Conservation (phyloP, 2,797 vertebrate genomes). For the Lerista edwardsae region DNA sequence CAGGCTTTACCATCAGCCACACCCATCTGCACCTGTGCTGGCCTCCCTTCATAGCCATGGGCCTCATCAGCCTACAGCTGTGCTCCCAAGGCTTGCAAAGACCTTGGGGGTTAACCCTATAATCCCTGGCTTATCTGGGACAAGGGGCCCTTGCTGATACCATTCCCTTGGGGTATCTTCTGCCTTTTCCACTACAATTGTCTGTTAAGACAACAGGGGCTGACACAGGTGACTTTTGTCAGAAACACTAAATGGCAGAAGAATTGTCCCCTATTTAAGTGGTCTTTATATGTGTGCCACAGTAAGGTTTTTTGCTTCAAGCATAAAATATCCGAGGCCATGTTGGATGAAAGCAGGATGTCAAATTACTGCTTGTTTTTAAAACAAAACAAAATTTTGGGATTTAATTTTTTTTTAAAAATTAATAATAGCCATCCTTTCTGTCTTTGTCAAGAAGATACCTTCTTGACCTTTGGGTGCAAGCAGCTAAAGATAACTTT, state of each 20-base stretch:
- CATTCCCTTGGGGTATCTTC: too few species aligned
- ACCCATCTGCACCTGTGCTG: too few species aligned
- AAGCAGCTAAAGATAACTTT: neutral
- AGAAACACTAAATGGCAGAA: neutral
- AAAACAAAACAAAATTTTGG: neutral
- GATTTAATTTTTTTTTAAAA: neutral
- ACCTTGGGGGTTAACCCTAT: too few species aligned
- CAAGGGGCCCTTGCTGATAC: too few species aligned
- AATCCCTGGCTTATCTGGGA: too few species aligned
- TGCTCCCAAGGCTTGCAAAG: too few species aligned
- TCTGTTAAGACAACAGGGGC: neutral
- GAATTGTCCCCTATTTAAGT: neutral
- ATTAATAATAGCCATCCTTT: neutral
- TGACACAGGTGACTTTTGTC: neutral
- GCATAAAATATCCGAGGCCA: too few species aligned
- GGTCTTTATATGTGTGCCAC: neutral
- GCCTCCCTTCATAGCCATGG: too few species aligned
- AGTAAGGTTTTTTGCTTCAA: neutral
- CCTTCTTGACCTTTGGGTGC: neutral
- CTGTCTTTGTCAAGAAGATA: neutral
- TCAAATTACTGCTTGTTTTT: neutral
- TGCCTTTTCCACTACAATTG: too few species aligned
- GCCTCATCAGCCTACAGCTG: too few species aligned
- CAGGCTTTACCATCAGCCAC: too few species aligned
- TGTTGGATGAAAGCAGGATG: neutral